Conservation (phyloP, 1,140 invertebrate species). For the Anoplolepis gracilipes region DNA sequence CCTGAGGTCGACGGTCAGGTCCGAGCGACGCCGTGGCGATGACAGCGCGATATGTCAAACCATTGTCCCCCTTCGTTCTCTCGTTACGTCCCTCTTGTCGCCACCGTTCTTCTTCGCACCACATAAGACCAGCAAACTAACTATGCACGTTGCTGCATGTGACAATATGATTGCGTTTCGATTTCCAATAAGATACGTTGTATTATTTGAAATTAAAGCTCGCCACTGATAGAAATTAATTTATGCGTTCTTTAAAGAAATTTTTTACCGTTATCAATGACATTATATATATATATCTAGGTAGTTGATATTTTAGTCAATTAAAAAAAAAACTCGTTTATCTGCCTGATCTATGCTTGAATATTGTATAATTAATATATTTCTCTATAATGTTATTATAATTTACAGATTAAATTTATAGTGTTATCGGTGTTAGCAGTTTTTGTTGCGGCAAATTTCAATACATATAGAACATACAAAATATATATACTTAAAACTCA, state of each 20-base stretch:
- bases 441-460: not conserved
- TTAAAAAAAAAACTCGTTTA: too few species aligned
- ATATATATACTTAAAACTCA: not conserved
- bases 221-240: not conserved
- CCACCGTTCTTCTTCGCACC: slow-evolving; percentile 66
- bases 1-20: slow-evolving; percentile 65
- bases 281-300: not conserved
- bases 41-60: slow-evolving; percentile 81
- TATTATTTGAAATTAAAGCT: not conserved
- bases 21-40: slow-evolving; percentile 72
- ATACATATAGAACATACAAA: not conserved
- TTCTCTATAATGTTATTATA: not conserved
- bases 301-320: not conserved
- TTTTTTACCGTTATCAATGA: not conserved
- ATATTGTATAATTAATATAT: not conserved
- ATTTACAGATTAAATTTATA: not conserved
- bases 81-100: slow-evolving; percentile 59
- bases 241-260: not conserved
- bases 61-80: slow-evolving; percentile 75
- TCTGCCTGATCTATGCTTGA: not conserved
- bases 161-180: slow-evolving; percentile 37
- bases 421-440: not conserved
- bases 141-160: slow-evolving; percentile 19
- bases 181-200: slow-evolving; percentile 5
- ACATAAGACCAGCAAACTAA: slow-evolving; percentile 58